Evolutionary conservation across 2,888 invertebrate genomes (phyloP), one percentile per base, ranked within the genome.

Genomic region (Zygothrica quintamaculata): DNA sequence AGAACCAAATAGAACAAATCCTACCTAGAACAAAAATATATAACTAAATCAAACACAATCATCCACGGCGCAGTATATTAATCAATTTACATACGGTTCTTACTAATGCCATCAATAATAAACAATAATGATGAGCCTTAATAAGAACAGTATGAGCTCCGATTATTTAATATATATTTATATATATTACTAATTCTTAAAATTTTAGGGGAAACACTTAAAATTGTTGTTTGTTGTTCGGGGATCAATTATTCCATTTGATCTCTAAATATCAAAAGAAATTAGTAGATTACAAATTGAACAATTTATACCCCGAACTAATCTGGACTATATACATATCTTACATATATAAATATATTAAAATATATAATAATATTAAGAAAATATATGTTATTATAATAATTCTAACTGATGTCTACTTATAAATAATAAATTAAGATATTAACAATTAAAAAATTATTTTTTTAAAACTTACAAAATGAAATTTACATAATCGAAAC

Each of bases 401-500:
- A 3, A 22, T 5, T 22, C 18, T 22, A 22, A 5, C 18, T 22
- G 18, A 22, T 22, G 18, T 22, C 18, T 3, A 3, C 18, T 22
- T 22, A 22, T 22, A 22, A 22, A n/a, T n/a, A n/a, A n/a, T n/a
- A n/a, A n/a, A n/a, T n/a, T n/a, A n/a, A n/a, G n/a, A n/a, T n/a
- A n/a, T 22, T 22, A 22, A 22, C 18, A 22, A 22, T 22, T 22
- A n/a, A n/a, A n/a, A n/a, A n/a, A n/a, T n/a, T n/a, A n/a, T n/a
- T n/a, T n/a, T 15, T 4, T 29, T 16, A n/a, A 9, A n/a, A 9
- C 7, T 43, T 31, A 37, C 57, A 56, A 44, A 18, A 37, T 48
- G 48, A 44, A 18, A 66, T 64, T 58, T 78, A 34, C 65, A 71
- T 71, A 65, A 36, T 44, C 40, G 31, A 31, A 46, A 13, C 8